Percentiles rank a stretch among this genome's conserved stretches.
Evolutionary conservation across 1,140 invertebrate species (phyloP).

Genomic region (Drosophila parvula): DNA sequence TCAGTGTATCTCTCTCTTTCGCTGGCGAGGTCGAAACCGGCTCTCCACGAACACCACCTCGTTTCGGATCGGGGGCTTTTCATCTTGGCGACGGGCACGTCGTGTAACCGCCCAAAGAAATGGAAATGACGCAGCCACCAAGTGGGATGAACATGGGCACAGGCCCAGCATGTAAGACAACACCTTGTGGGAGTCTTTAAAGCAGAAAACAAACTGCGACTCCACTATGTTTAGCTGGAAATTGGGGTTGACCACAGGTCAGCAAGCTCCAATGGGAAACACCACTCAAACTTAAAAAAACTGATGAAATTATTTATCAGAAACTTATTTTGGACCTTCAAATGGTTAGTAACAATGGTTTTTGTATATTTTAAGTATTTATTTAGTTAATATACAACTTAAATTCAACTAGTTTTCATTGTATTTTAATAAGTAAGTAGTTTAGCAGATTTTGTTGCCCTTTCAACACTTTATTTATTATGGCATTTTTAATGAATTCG

Average conservation of each 20-base stretch:
- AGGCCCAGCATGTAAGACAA: slow-evolving; percentile 26
- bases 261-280: background rate
- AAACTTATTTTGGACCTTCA: background rate
- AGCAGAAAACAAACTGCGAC: background rate
- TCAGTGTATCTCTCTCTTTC: slow-evolving; percentile 1
- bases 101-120: slow-evolving; percentile 47
- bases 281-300: background rate
- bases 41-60: slow-evolving; percentile 21
- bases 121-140: slow-evolving; percentile 47
- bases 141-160: slow-evolving; percentile 37
- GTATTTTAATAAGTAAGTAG: background rate
- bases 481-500: background rate
- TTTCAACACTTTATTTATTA: background rate
- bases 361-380: background rate
- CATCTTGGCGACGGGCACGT: slow-evolving; percentile 38
- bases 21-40: slow-evolving; percentile 24
- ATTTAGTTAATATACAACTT: background rate
- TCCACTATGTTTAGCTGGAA: background rate
- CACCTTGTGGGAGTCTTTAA: slow-evolving; percentile 25
- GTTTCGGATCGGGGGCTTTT: slow-evolving; percentile 39
- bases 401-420: background rate
- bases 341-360: background rate
- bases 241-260: background rate
- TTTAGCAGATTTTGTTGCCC: background rate
- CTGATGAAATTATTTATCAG: background rate